Evolutionary conservation across 2,797 vertebrate genomes (phyloP).

Genomic region (Lutjanus argentimaculatus): DNA sequence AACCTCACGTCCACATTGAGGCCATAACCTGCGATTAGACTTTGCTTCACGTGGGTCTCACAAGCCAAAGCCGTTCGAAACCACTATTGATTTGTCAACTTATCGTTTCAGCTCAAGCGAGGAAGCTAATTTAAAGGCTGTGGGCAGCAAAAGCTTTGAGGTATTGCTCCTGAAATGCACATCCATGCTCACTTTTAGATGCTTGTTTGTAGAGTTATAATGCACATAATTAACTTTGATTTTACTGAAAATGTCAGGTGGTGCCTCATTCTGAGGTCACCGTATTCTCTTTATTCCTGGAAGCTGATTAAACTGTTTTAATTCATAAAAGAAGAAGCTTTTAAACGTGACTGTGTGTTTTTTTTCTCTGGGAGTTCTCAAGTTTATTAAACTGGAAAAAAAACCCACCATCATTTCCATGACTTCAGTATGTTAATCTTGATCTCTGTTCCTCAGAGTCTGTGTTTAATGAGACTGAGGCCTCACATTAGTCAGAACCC

Average conservation of each 20-base stretch:
- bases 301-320: background rate
- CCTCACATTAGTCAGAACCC: slow-evolving; percentile 15
- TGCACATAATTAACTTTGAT: background rate
- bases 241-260: slow-evolving; percentile 6
- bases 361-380: background rate
- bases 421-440: background rate
- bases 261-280: slow-evolving; percentile 8
- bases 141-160: background rate
- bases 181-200: background rate
- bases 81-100: background rate
- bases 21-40: too few species aligned
- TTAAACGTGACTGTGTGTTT: background rate
- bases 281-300: background rate
- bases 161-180: background rate
- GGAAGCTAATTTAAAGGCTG: background rate
- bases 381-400: background rate
- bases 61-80: background rate
- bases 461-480: slow-evolving; percentile 17
- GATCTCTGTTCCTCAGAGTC: background rate
- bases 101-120: background rate
- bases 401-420: background rate
- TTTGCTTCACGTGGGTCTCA: too few species aligned
- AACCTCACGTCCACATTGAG: too few species aligned
- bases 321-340: background rate
- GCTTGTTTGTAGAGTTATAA: background rate